Base-by-base conservation (phyloP, 2,113 vertebrate genomes). In the Phylloscopus trochilus region DNA sequence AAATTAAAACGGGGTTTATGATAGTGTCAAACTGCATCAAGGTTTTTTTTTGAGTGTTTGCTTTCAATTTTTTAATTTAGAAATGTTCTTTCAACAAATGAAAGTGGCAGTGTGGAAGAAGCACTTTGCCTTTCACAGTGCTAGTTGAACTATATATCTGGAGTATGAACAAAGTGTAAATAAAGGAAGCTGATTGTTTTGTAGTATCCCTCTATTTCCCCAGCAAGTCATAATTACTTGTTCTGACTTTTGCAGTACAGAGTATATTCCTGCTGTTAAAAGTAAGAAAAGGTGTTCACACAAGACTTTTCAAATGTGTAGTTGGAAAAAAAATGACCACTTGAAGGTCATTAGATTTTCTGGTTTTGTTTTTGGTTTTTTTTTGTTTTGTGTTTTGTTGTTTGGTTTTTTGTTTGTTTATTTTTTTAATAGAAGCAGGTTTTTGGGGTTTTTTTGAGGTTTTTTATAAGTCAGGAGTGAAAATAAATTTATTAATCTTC, bases 151-250 rank as follows among this genome's bases (percentile, higher is more conserved):
- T 59, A 43, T 58, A 33, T 23, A 19, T 5, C 17, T 2, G 18
- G 49, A 31, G 21, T 43, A 30, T 33, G 1, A 86, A 66, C 31
- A 70, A 78, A 89, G 69, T 78, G 52, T 60, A 93, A 96, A 91
- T 96, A 78, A 95, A 80, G 89, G 76, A 97, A 95, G 90, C 33
- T 87, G 93, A 95, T 94, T 96, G 83, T 95, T 96, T 95, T 87
- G 73, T 92, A 90, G 80, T 95, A 94, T 77, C 79, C 87, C 59
- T 94, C 79, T n/a, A 75, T 94, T 96, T 95, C 73, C 75, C 68
- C 93, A 92, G 92, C 82, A 96, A 91, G 87, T 72, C 63, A 22
- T 90, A 94, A 94, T 88, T 95, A 94, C 46, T 64, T 96, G 77
- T 83, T 95, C 83, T 86, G 75, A 72, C 53, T 97, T 95, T 16